Evolutionary conservation across 92 coral and sea anemone species (phyloP).

Genomic region (Siderastrea siderea): DNA sequence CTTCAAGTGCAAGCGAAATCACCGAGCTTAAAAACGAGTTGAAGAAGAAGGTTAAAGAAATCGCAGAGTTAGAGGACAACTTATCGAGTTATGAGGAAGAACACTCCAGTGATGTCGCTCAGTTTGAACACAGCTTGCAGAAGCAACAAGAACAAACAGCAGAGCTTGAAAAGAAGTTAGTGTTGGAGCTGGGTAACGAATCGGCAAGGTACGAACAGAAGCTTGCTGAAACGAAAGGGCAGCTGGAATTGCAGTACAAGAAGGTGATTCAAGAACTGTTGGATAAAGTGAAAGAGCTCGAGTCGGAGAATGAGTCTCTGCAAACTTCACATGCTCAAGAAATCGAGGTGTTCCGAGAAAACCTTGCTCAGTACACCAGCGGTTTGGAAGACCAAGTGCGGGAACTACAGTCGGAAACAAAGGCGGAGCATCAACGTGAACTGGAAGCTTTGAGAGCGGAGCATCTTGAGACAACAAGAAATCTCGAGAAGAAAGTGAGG

Average conservation of each 20-base stretch:
- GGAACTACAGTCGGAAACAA: constrained; percentile 58
- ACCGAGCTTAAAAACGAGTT: constrained; percentile 63
- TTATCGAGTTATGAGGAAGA: constrained; percentile 91
- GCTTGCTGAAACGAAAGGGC: constrained; percentile 48
- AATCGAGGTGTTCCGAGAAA: constrained; percentile 74
- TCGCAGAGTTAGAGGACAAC: constrained; percentile 86
- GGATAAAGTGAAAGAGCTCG: constrained; percentile 59
- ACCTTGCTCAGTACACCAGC: constrained; percentile 73
- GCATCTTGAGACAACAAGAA: constrained; percentile 45
- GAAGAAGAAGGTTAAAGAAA: constrained; percentile 73
- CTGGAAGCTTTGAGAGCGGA: constrained; percentile 65
- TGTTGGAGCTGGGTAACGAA: constrained; percentile 86
- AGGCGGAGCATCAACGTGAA: constrained; percentile 66
- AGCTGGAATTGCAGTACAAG: constrained; percentile 59
- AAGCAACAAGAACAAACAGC: constrained; percentile 87
- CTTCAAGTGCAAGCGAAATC: constrained; percentile 50
- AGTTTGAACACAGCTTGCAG: constrained; percentile 71
- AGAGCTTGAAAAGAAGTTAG: constrained; percentile 85
- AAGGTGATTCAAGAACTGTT: constrained; percentile 49
- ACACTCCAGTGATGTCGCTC: constrained; percentile 79
- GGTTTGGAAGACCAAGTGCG: constrained; percentile 79
- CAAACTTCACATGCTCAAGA: constrained; percentile 71
- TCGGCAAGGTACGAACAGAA: constrained; percentile 81
- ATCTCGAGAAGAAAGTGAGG: constrained; percentile 66
- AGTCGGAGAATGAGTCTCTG: constrained; percentile 68